A percentile compares a stretch with the other conserved stretches of the same genome.
Conservation (phyloP, 2,888 invertebrate genomes). For the Atethmia centrago region DNA sequence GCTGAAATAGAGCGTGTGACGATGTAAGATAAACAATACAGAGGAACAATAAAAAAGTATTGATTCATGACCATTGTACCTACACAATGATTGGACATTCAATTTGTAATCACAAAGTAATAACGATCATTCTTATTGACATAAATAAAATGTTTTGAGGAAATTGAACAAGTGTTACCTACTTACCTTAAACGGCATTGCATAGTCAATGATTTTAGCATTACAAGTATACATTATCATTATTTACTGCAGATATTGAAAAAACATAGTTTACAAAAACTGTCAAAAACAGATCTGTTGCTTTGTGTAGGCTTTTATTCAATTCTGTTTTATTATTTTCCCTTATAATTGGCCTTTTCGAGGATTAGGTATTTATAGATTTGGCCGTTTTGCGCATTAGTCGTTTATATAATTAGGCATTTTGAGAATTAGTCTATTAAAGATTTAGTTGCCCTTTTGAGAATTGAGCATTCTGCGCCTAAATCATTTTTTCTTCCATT, state of each 20-base stretch:
- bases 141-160: background rate
- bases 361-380: too few relatives aligned
- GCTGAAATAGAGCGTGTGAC: conserved; percentile 44
- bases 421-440: too few relatives aligned
- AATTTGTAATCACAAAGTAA: conserved; percentile 29
- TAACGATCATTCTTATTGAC: conserved; percentile 17
- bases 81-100: conserved; percentile 15
- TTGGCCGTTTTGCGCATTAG: too few relatives aligned
- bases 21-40: conserved; percentile 27
- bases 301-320: background rate
- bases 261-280: conserved; percentile 18
- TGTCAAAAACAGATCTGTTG: background rate
- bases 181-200: background rate
- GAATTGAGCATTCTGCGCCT: too few relatives aligned
- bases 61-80: conserved; percentile 35
- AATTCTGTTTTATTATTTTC: too few relatives aligned
- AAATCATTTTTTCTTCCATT: too few relatives aligned
- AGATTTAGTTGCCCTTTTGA: too few relatives aligned
- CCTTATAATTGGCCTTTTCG: too few relatives aligned
- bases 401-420: too few relatives aligned
- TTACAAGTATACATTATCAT: background rate
- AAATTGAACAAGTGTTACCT: background rate
- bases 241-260: too few relatives aligned
- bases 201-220: conserved; percentile 1
- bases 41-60: conserved; percentile 34